Evolutionary conservation across 2,113 vertebrate genomes (phyloP), one percentile per base, ranked within the genome.

Genomic region (Hirundichthys speculiger): DNA sequence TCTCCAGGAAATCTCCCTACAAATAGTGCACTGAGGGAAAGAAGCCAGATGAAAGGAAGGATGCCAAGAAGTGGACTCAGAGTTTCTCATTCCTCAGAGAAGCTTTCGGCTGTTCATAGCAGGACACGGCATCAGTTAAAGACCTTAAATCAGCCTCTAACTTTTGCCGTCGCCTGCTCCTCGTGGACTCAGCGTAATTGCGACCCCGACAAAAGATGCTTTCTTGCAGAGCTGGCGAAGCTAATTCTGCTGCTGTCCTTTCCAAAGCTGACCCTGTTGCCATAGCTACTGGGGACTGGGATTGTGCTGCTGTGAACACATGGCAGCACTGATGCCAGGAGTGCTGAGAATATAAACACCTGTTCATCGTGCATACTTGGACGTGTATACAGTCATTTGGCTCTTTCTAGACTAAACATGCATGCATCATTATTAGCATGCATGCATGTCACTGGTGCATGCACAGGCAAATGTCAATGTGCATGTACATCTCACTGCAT

Each of bases 201-300:
- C 64, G 41, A 56, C 66, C 70, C 50, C 8, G 21, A 80, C 70
- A 86, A 79, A 81, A 66, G 79, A 59, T 49, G 67, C 70, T 75
- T 76, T 69, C 54, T 74, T 42, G 45, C 43, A 52, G 57, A 16
- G 20, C 60, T 42, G 25, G 19, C 53, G 45, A 27, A 19, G 21
- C 18, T 34, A 48, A 56, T 66, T 70, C 50, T 51, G 49, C 39
- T 47, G 14, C 53, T 20, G 21, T 65, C 21, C 38, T 75, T 53
- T 70, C 42, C 53, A 34, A 70, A 59, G 52, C 55, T 21, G 39
- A 21, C 54, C 62, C 57, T 20, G 73, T 83, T 88, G 58, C 75
- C 76, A 79, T 75, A 60, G 80, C 25, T 45, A 71, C 74, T 2
- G 47, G 69, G 47, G 49, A 65, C 58, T 8, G 54, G 51, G 64